These are phyloP conservation scores for Biston stratarius DNA, from an alignment of 2,888 invertebrate genomes.

Conservation along the genomic window DNA sequence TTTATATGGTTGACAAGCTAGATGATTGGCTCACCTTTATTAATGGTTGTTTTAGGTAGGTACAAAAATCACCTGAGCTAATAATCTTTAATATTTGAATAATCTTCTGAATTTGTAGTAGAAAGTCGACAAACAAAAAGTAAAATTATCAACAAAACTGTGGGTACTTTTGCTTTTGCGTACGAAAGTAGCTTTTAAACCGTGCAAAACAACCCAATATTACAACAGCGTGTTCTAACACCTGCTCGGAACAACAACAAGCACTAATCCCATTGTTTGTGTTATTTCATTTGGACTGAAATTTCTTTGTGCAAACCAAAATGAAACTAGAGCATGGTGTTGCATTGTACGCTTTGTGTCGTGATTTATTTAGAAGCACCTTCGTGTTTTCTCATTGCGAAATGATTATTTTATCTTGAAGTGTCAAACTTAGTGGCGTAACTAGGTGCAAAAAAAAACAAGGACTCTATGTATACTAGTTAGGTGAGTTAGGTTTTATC, in stretches of 20 bases:
- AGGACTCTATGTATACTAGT: too few species aligned
- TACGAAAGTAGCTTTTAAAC: neutral
- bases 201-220: slow-evolving; percentile 5
- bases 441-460: too few species aligned
- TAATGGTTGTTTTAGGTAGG: too few species aligned
- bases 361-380: neutral
- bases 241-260: slow-evolving; percentile 29
- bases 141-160: neutral
- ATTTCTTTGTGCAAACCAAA: slow-evolving; percentile 43
- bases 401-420: too few species aligned
- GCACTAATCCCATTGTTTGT: slow-evolving; percentile 34
- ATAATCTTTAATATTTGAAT: too few species aligned
- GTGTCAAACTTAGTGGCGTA: too few species aligned
- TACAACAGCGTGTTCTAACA: slow-evolving; percentile 22
- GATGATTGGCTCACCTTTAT: too few species aligned
- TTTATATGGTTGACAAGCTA: too few species aligned
- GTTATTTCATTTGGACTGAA: slow-evolving; percentile 32
- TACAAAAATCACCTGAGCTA: too few species aligned
- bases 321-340: slow-evolving; percentile 8
- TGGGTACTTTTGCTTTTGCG: neutral
- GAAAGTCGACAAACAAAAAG: too few species aligned
- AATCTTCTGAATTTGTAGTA: too few species aligned
- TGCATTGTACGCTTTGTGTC: neutral
- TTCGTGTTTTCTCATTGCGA: neutral
- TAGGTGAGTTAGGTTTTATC: too few species aligned